Conservation (phyloP, 1,140 invertebrate genomes). For the Drosophila aff. region DNA sequence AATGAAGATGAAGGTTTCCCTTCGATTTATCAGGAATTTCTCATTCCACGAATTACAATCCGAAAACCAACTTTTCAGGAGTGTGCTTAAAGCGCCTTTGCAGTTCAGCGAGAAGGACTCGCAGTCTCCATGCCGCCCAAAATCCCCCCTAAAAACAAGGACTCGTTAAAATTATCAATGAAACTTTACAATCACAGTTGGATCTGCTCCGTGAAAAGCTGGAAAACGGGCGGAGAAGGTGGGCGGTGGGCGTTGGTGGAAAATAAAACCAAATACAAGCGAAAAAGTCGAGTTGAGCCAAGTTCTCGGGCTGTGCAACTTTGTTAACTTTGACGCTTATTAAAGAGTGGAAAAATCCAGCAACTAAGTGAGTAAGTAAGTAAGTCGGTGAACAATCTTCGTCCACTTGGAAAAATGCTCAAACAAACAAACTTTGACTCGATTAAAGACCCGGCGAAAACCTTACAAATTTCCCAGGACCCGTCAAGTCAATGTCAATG, state of each 20-base stretch:
- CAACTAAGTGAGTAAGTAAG: conserved; percentile 3
- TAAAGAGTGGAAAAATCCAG: conserved; percentile 46
- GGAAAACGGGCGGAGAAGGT: background rate
- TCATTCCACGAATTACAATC: conserved; percentile 8
- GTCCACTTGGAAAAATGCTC: conserved; percentile 10
- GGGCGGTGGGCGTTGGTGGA: background rate
- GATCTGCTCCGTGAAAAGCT: conserved; percentile 22
- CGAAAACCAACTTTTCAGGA: conserved; percentile 54
- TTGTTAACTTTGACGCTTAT: conserved; percentile 71
- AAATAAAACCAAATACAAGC: conserved; percentile 36
- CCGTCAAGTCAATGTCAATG: conserved; percentile 49
- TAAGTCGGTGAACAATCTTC: conserved; percentile 4
- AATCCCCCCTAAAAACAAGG: conserved; percentile 27
- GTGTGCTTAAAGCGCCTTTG: conserved; percentile 71
- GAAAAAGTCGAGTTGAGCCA: conserved; percentile 41
- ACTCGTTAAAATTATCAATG: conserved; percentile 82
- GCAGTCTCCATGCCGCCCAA: background rate
- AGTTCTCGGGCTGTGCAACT: conserved; percentile 54
- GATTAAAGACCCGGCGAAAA: conserved; percentile 23
- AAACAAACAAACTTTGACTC: conserved; percentile 24
- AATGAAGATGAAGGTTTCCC: background rate
- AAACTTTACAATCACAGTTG: conserved; percentile 76
- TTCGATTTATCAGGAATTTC: background rate
- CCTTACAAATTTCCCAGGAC: conserved; percentile 2
- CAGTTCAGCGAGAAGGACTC: conserved; percentile 45